Percentiles rank a stretch among this genome's conserved stretches.
Evolutionary conservation across 1,140 invertebrate species (phyloP).

Genomic region (Drosophila nebulosa): DNA sequence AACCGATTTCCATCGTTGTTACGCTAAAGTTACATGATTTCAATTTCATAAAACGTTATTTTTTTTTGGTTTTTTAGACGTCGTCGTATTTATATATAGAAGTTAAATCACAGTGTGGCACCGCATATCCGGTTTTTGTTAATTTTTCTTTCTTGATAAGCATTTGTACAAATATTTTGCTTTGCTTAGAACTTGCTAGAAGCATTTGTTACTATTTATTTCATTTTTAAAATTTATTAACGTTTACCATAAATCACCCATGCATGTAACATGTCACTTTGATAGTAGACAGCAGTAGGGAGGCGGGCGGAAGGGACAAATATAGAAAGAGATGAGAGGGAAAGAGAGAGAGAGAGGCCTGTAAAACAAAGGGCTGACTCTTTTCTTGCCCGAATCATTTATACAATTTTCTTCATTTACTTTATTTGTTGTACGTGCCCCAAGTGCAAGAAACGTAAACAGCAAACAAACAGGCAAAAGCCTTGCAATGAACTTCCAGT

Average conservation of each 20-base stretch:
- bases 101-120: too few relatives aligned
- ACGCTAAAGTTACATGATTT: too few relatives aligned
- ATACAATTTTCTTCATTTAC: slow-evolving; percentile 2
- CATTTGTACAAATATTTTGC: not conserved
- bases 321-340: not conserved
- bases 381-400: not conserved
- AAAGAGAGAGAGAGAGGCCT: not conserved
- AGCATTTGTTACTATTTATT: not conserved
- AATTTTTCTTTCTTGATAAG: not conserved
- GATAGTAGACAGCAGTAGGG: not conserved
- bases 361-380: not conserved
- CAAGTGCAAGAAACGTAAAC: not conserved
- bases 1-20: too few relatives aligned
- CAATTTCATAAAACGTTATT: too few relatives aligned
- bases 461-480: not conserved
- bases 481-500: not conserved
- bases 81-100: too few relatives aligned
- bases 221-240: not conserved
- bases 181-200: too few relatives aligned
- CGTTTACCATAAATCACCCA: not conserved
- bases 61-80: too few relatives aligned
- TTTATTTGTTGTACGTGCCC: not conserved
- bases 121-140: too few relatives aligned
- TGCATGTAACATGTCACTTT: not conserved
- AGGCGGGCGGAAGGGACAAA: not conserved